These are phyloP conservation scores for Meleagris gallopavo DNA, from an alignment of 2,113 vertebrate genomes.

Conservation along the genomic window DNA sequence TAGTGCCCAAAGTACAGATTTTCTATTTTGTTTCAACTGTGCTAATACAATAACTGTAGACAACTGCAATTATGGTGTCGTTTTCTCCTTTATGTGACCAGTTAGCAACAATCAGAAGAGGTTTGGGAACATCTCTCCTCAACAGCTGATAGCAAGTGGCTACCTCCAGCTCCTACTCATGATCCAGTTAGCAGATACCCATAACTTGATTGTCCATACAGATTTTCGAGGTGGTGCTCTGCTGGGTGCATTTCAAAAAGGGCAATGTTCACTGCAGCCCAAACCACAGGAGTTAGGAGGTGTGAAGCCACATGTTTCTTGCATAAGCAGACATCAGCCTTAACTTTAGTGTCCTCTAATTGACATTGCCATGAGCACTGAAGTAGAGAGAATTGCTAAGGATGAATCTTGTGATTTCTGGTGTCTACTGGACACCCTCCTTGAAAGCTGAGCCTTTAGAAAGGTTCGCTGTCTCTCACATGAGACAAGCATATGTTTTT, in stretches of 20 bases:
- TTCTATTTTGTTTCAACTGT: not conserved
- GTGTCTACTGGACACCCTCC: not conserved
- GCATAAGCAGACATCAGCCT: fast-evolving
- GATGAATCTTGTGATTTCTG: not conserved
- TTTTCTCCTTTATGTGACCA: not conserved
- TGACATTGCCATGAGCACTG: not conserved
- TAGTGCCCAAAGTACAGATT: not conserved
- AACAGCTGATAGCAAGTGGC: not conserved
- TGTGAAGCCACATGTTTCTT: not conserved
- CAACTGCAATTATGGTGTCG: not conserved
- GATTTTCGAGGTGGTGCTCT: not conserved
- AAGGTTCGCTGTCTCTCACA: not conserved
- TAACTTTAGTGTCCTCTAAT: not conserved
- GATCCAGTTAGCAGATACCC: not conserved
- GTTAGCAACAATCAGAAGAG: not conserved
- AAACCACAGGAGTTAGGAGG: not conserved
- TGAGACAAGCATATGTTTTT: not conserved
- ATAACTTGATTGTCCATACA: not conserved
- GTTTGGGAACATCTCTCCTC: not conserved
- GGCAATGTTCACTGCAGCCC: not conserved
- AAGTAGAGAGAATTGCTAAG: not conserved
- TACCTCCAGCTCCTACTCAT: not conserved
- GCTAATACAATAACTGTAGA: not conserved
- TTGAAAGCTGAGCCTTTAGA: not conserved
- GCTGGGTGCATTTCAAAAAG: not conserved